Percentiles rank a stretch among this genome's conserved stretches.
phyloP scores from a whole-genome alignment of 2,113 vertebrate genomes.

The Antidorcas marsupialis region DNA sequence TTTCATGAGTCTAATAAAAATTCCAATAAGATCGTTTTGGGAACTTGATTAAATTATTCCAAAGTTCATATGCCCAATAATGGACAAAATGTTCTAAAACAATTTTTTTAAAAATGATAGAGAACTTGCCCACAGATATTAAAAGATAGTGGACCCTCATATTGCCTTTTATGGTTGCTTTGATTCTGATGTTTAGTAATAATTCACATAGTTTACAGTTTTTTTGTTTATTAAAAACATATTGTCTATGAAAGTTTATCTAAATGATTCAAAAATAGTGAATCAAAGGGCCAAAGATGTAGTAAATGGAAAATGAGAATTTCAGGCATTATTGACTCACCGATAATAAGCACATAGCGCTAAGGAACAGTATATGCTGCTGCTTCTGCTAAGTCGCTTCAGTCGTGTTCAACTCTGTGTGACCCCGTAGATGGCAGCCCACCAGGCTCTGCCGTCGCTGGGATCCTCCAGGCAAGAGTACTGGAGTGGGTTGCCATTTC shows the following conservation, averaged over 20 bases:
- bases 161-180: neutral
- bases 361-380: too few species aligned
- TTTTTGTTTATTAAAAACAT: neutral
- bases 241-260: neutral
- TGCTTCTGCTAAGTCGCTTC: too few species aligned
- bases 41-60: conserved; percentile 1
- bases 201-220: neutral
- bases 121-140: neutral
- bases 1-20: conserved; percentile 31
- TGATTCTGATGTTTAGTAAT: neutral
- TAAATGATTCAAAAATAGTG: neutral
- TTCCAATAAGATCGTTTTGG: neutral
- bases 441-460: too few species aligned
- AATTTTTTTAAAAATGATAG: neutral
- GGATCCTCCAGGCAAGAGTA: too few species aligned
- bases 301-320: neutral
- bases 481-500: too few species aligned
- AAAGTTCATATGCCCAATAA: neutral
- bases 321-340: neutral
- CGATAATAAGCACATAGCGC: neutral
- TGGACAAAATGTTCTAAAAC: neutral
- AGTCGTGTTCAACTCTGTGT: too few species aligned
- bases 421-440: too few species aligned
- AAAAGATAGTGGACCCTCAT: neutral
- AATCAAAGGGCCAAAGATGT: neutral